Evolutionary conservation across 2,113 vertebrate species (phyloP).

Genomic region (Colinus virginianus): DNA sequence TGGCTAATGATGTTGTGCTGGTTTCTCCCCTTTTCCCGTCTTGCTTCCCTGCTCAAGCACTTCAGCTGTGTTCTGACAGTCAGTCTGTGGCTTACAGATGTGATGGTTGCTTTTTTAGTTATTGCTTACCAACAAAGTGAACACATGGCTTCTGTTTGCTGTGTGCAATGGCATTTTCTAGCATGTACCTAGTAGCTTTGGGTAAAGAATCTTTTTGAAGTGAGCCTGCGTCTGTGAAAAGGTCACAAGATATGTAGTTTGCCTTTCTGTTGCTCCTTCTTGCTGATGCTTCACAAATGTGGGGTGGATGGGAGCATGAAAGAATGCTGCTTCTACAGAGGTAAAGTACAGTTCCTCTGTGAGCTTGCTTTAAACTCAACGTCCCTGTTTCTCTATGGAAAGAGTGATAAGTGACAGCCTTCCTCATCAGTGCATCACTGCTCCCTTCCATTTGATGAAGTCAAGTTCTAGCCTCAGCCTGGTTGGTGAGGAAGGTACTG

Average conservation of each 20-base stretch:
- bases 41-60: neutral
- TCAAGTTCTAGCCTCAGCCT: too few relatives aligned
- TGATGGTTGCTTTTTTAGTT: neutral
- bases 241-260: neutral
- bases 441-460: too few relatives aligned
- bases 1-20: neutral
- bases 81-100: neutral
- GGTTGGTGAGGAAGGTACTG: neutral
- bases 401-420: neutral
- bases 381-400: neutral
- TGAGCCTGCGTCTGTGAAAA: neutral
- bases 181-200: neutral
- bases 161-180: neutral
- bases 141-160: neutral
- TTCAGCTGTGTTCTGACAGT: neutral
- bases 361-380: neutral
- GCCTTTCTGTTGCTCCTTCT: neutral
- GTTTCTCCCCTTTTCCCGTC: neutral
- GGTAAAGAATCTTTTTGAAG: neutral
- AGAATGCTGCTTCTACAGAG: neutral
- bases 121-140: neutral
- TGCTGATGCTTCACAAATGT: neutral
- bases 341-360: rapidly evolving
- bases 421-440: too few relatives aligned
- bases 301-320: neutral